Evolutionary conservation across 2,888 invertebrate species (phyloP).

Genomic region (Lasioglossum marginatum): DNA sequence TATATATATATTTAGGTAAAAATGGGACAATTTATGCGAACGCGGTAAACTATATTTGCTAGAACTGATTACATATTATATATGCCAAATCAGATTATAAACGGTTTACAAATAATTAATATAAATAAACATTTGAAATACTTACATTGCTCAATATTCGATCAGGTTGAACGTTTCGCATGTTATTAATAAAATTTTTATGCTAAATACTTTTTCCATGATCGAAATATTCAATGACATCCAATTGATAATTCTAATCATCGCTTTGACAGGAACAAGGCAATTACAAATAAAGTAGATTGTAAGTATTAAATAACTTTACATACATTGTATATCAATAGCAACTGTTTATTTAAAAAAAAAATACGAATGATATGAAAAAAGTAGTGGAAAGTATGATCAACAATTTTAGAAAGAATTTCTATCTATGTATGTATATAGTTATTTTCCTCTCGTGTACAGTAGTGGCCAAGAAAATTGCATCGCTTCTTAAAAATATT

Average conservation of each 20-base stretch:
- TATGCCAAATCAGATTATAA: slow-evolving; percentile 49
- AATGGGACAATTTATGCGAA: slow-evolving; percentile 20
- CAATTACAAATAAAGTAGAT: slow-evolving; percentile 24
- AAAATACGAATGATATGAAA: neutral
- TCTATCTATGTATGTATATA: neutral
- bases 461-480: slow-evolving; percentile 11
- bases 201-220: slow-evolving; percentile 19
- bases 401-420: neutral
- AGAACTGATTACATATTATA: slow-evolving; percentile 22
- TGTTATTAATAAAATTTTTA: slow-evolving; percentile 14
- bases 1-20: neutral
- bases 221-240: slow-evolving; percentile 16
- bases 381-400: neutral
- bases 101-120: slow-evolving; percentile 32
- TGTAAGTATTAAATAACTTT: slow-evolving; percentile 18
- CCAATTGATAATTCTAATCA: slow-evolving; percentile 2
- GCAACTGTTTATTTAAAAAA: slow-evolving; percentile 23
- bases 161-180: slow-evolving; percentile 21
- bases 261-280: slow-evolving; percentile 24
- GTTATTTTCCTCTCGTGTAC: neutral
- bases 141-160: slow-evolving; percentile 53
- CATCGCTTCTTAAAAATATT: neutral
- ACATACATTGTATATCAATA: slow-evolving; percentile 20
- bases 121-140: slow-evolving; percentile 52
- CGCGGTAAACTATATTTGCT: slow-evolving; percentile 18